Evolutionary conservation across 2,797 vertebrate genomes (phyloP), one percentile per base, ranked within the genome.

Genomic region (Brotula barbata): DNA sequence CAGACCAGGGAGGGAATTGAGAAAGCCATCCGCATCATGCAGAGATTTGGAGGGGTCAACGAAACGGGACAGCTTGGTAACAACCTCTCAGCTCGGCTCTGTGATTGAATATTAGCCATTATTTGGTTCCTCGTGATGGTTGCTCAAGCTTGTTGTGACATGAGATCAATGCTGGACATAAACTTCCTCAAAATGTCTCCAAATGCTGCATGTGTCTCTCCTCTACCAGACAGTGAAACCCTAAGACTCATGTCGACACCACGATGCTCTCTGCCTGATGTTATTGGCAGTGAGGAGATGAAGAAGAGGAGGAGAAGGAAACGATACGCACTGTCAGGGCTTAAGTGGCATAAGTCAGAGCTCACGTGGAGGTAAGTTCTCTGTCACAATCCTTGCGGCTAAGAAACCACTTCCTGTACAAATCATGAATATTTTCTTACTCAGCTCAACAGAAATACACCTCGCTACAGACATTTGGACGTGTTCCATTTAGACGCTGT

Each of bases 201-300:
- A n/a, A n/a, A n/a, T 47, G 41, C 23, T 1, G 20, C 77, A 73
- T 68, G 43, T 28, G 25, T 8, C 25, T 28, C 4, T 28, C 25
- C 44, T 77, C 68, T 71, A 69, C 1, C 62, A 90, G 89, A 90
- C 47, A 2, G 0, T 0, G 68, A 75, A 52, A 90, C 89, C 0
- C 2, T 89, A 2, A 75, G 68, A 63, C 87, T 90, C 71, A 96
- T 97, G 94, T 76, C 64, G 0, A 89, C 69, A 6, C 95, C 93
- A 0, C 92, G 95, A 22, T 97, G 95, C 73, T 95, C 95, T 2
- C 88, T 97, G 25, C 95, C 95, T 0, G 95, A 97, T 7, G 85
- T 96, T 15, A 66, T 94, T 8, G 92, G 92, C 2, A 76, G 73
- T 0, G 91, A 91, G 0, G 92, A 93, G 81, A 85, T 93, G 55